Percentiles rank a stretch among this genome's conserved stretches.
Conservation (phyloP, 1,140 invertebrate species). For the Scaptomyza hsui region DNA sequence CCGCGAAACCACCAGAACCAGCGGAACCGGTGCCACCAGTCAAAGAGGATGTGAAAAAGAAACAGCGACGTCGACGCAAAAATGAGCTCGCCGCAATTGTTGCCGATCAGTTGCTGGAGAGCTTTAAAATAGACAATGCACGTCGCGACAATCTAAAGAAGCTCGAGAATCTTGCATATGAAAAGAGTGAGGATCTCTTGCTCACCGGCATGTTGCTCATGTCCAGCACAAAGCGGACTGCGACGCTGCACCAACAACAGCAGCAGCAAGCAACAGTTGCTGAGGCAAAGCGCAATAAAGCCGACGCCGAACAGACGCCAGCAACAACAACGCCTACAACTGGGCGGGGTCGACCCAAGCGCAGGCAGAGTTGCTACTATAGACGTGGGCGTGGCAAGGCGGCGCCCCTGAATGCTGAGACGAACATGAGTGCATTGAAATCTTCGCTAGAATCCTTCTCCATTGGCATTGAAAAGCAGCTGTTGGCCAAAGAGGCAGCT, state of each 20-base stretch:
- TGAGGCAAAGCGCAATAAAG: constrained; percentile 43
- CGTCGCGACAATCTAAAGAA: constrained; percentile 80
- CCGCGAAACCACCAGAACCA: background rate
- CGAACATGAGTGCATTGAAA: constrained; percentile 72
- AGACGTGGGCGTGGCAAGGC: constrained; percentile 50
- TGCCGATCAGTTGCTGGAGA: constrained; percentile 80
- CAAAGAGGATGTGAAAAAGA: constrained; percentile 60
- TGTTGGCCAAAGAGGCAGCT: constrained; percentile 58
- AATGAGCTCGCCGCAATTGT: constrained; percentile 83
- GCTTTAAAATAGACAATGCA: constrained; percentile 83
- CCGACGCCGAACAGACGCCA: background rate
- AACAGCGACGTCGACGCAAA: constrained; percentile 73
- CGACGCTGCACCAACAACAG: constrained; percentile 34
- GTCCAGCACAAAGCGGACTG: constrained; percentile 78
- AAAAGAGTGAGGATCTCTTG: constrained; percentile 74
- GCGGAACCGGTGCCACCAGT: constrained; percentile 7
- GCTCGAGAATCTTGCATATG: constrained; percentile 79
- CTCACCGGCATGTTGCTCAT: constrained; percentile 81
- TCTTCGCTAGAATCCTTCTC: constrained; percentile 78
- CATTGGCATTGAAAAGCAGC: constrained; percentile 77
- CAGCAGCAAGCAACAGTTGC: background rate
- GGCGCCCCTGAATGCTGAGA: constrained; percentile 39
- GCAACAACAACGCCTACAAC: background rate
- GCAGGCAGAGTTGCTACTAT: constrained; percentile 69
- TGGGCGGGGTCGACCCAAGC: constrained; percentile 51